A percentile compares a stretch with the other conserved stretches of the same genome.
Conservation (phyloP, 2,113 vertebrate species). For the Chloropsis hardwickii region DNA sequence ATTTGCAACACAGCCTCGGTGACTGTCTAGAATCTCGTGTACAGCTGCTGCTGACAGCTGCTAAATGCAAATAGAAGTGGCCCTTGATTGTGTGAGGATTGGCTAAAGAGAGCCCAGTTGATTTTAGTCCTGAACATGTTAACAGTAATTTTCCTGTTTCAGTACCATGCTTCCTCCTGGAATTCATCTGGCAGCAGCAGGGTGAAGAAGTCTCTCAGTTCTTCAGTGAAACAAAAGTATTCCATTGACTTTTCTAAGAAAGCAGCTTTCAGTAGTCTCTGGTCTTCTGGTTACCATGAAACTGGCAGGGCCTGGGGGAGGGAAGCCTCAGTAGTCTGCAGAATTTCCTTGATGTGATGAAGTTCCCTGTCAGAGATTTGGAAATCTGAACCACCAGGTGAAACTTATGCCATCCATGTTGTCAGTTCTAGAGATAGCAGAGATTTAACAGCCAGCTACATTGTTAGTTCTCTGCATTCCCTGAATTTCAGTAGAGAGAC, state of each 20-base stretch:
- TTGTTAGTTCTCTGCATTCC: slow-evolving; percentile 73
- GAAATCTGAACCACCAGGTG: slow-evolving; percentile 82
- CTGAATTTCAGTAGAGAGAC: slow-evolving; percentile 69
- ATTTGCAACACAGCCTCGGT: not conserved
- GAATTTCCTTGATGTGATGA: slow-evolving; percentile 82
- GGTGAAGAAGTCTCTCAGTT: slow-evolving; percentile 46
- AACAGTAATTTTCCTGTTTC: not conserved
- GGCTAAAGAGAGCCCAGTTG: slow-evolving; percentile 3
- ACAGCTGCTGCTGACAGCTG: not conserved
- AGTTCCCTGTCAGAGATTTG: slow-evolving; percentile 79
- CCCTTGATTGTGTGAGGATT: not conserved
- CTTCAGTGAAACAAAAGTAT: slow-evolving; percentile 48
- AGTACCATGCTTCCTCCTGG: not conserved
- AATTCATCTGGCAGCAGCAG: slow-evolving; percentile 21
- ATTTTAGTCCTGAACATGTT: not conserved
- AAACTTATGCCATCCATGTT: slow-evolving; percentile 70
- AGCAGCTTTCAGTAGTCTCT: slow-evolving; percentile 34
- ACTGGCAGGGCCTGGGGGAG: slow-evolving; percentile 51
- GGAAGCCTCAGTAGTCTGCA: slow-evolving; percentile 66
- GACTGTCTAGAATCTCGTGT: not conserved
- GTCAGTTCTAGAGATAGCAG: slow-evolving; percentile 66
- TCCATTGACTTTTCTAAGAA: slow-evolving; percentile 40
- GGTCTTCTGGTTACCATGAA: slow-evolving; percentile 55
- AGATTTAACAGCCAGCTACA: slow-evolving; percentile 67
- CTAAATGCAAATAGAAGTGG: slow-evolving; percentile 9